Base-by-base conservation (phyloP, 2,888 invertebrate species). In the Deilephila elpenor region DNA sequence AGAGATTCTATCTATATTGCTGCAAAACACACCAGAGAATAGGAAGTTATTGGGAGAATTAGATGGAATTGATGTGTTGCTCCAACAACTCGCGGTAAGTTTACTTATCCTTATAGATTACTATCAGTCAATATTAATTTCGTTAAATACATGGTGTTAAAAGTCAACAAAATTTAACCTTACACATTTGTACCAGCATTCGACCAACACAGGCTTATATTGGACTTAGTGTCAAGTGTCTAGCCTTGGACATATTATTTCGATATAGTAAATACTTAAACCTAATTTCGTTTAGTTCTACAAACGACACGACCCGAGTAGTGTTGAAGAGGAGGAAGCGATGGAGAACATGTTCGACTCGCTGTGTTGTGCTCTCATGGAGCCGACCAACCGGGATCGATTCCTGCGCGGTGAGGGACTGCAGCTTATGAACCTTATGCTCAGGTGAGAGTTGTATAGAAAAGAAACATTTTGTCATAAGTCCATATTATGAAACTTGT, bases 331-430 rank as follows among this genome's bases (percentile, higher is more conserved):
- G 89, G 97, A 98, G 83, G 99, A 99, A 91, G 97, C 98, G 84
- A 99, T 99, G 99, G 99, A 99, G 92, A 99, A 99, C 92, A 95
- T 99, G 80, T 99, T 99, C 89, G 98, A 99, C 91, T 97, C 98
- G 74, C 93, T 99, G 76, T 99, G 99, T 89, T 99, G 99, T 72
- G 97, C 98, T 74, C 95, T 99, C 74, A 97, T 99, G 97, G 96
- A 97, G 77, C 95, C 97, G 19, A 95, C 97, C 77, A 99, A 99
- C 92, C 96, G 99, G 71, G 98, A 98, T 78, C 96, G 97, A 74
- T 99, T 99, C 90, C 95, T 99, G 51, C 97, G 97, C 83, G 99
- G 99, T 3, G 99, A 99, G 95, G 99, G 99, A 4, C 95, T 99
- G 71, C 99, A 99, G 90, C 96, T 99, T 67, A 99, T 99, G 99